These are phyloP conservation scores for Columba livia DNA, from an alignment of 2,113 vertebrate species.

Conservation along the genomic window DNA sequence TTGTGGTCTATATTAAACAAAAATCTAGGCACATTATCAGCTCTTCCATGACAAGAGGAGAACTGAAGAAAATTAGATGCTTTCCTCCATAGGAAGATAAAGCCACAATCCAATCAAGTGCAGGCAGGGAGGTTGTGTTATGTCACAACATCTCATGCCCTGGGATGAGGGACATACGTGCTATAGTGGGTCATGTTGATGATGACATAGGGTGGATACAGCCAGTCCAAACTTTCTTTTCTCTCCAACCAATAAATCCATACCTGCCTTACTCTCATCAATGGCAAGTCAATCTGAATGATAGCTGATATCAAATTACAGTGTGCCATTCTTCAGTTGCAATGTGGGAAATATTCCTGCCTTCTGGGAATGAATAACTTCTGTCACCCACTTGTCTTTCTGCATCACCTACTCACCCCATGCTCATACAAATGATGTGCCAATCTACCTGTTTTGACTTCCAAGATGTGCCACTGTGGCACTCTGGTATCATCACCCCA, in stretches of 20 bases:
- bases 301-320: background rate
- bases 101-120: background rate
- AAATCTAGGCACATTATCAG: background rate
- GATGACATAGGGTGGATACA: background rate
- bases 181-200: background rate
- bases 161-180: fast-evolving
- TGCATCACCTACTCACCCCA: background rate
- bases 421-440: background rate
- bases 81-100: background rate
- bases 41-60: background rate
- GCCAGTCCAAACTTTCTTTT: background rate
- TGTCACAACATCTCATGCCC: background rate
- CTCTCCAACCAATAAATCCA: background rate
- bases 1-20: background rate
- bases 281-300: background rate
- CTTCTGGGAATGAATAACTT: background rate
- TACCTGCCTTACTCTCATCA: background rate
- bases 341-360: background rate
- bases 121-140: background rate
- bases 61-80: background rate
- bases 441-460: background rate
- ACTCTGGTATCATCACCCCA: background rate
- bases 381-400: background rate
- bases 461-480: background rate
- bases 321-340: background rate